Evolutionary conservation across 2,888 invertebrate species (phyloP).

Genomic region (Athrips mouffetella): DNA sequence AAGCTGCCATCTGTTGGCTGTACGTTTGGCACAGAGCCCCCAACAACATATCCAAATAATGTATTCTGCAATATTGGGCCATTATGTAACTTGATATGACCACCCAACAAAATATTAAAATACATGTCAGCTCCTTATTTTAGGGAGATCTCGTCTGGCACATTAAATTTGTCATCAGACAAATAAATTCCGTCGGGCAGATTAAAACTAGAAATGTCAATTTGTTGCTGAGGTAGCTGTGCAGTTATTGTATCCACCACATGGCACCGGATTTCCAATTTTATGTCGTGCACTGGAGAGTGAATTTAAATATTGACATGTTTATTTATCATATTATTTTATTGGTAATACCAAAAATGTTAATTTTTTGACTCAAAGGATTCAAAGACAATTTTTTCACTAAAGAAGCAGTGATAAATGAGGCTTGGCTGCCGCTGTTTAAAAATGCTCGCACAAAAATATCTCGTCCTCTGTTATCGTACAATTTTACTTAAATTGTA

Average conservation of each 20-base stretch:
- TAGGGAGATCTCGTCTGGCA: conserved; percentile 18
- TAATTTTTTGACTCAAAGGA: conserved; percentile 5
- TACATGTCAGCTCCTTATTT: conserved; percentile 22
- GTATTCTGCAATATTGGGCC: conserved; percentile 24
- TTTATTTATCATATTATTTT: conserved; percentile 15
- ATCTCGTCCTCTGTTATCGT: conserved; percentile 7
- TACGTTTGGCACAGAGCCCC: not conserved
- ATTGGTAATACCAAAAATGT: conserved; percentile 19
- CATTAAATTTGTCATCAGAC: conserved; percentile 15
- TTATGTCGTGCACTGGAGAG: conserved; percentile 10
- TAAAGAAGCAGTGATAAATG: conserved; percentile 15
- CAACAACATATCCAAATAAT: conserved; percentile 22
- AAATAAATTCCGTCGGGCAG: conserved; percentile 11
- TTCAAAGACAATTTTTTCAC: conserved; percentile 12
- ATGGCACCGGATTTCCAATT: conserved; percentile 17
- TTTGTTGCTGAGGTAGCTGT: conserved; percentile 11
- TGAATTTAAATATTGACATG: conserved; percentile 12
- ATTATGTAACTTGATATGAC: conserved; percentile 16
- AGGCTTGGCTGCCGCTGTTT: conserved; percentile 3
- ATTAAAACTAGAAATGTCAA: conserved; percentile 10
- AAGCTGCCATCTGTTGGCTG: not conserved
- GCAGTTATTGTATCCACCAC: conserved; percentile 17
- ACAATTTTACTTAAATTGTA: conserved; percentile 20
- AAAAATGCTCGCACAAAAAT: conserved; percentile 21
- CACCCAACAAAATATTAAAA: conserved; percentile 17